Evolutionary conservation across 2,113 vertebrate species (phyloP), one percentile per base, ranked within the genome.

Genomic region (Hypomesus transpacificus): DNA sequence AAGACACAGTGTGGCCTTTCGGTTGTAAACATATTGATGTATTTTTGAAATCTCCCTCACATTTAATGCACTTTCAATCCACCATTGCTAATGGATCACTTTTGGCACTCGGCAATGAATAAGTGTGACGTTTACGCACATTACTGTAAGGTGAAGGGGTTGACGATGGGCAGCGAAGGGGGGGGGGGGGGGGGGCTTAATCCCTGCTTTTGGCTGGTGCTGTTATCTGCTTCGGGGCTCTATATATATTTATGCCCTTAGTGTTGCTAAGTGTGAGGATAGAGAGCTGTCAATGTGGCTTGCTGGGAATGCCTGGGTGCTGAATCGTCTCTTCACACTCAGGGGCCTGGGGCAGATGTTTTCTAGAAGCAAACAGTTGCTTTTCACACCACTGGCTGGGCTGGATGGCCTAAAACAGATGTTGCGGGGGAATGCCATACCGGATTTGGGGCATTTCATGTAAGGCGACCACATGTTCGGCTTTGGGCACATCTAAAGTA

Each of bases 341-440:
- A 58, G 60, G 50, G 54, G 53, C 9, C 60, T 14, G 18, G 16
- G 70, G 66, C 50, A 73, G 74, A 60, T 81, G 79, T 85, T 83
- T 78, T 73, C 74, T 87, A 3, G 70, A 86, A 70, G 76, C 80
- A 82, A 88, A 87, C 79, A 79, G 82, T 81, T 66, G 69, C 22
- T 85, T 82, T 88, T 86, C 81, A 82, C 82, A 76, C 81, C 66
- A 59, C 62, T 68, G 46, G 31, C 57, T 14, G 59, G 51, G 66
- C 1, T 34, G 4, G 3, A 39, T 60, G 3, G 53, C 69, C 75
- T 75, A 46, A 82, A 81, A 82, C 87, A 86, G 85, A 88, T 85
- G 82, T 84, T 85, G 14, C 6, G 50, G 34, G 57, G 69, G 54
- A 62, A 58, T 46, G 39, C 39, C 39, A 13, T 9, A 13, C 9